Evolutionary conservation across 2,797 vertebrate genomes (phyloP), one percentile per base, ranked within the genome.

Genomic region (Phrynocephalus guinanensis): DNA sequence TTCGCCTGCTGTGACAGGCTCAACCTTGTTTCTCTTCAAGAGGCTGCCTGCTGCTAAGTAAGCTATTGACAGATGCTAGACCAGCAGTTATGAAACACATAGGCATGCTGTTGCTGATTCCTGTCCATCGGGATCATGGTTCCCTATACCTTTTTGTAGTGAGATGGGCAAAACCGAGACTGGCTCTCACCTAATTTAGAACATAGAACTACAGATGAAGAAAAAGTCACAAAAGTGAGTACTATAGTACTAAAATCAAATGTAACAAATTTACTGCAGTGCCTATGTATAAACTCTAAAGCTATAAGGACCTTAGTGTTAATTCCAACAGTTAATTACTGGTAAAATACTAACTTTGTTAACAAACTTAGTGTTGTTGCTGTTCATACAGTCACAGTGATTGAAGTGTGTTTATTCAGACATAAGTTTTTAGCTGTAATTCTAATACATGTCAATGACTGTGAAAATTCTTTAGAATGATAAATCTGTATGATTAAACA

Each of bases 21-120:
- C 83, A 88, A 88, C 83, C 87, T 85, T 85, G 83, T 85, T 77
- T 79, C 77, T 82, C 78, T 85, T 85, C n/a, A 48, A 82, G 84
- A 76, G 71, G 30, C 50, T 88, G 71, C 83, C 83, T 88, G 87
- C 87, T 88, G 83, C 71, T 85, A 85, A 68, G 81, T 85, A 78
- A 81, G 78, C 71, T 76, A 70, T 83, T 82, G 87, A 85, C 83
- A 88, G 79, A 88, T 81, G 83, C 78, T 85, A 82, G 83, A 85
- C 60, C 83, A 77, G 87, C 79, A 85, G 60, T 85, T 88, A 82
- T 75, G 85, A 67, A 85, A 81, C 79, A 85, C 79, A 68, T 11
- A 30, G 30, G 33, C 78, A 85, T 38, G 33, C 72, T 85, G 71
- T 48, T 5, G 30, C 26, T 68, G 78, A 85, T 76, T 68, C 48